These are phyloP conservation scores for Phyllostomus discolor DNA, from an alignment of 2,113 vertebrate genomes.

Conservation along the genomic window DNA sequence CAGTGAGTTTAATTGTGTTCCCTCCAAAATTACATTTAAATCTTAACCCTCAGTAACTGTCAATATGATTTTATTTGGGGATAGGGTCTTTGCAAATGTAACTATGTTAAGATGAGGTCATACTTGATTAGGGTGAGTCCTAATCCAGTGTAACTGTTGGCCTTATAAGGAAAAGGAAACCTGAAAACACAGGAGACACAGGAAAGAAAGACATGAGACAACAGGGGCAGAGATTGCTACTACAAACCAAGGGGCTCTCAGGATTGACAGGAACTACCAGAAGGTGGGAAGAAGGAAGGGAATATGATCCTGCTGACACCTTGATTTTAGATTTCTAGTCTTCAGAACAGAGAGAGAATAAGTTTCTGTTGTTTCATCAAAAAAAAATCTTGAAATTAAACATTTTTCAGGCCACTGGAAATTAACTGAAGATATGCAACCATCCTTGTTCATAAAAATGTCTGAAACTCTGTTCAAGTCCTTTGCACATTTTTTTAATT, in stretches of 20 bases:
- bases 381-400: background rate
- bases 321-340: background rate
- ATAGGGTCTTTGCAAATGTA: background rate
- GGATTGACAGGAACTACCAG: background rate
- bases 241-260: background rate
- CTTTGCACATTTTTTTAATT: too few species aligned
- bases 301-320: background rate
- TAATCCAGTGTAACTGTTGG: background rate
- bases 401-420: background rate
- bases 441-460: background rate
- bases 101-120: background rate
- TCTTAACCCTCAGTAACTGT: background rate
- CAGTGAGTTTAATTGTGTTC: background rate
- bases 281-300: background rate
- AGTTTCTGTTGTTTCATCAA: background rate
- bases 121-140: background rate
- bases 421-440: background rate
- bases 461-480: background rate
- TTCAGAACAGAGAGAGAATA: background rate
- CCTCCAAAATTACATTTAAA: background rate
- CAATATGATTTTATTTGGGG: background rate
- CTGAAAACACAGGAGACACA: background rate
- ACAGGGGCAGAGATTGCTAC: background rate
- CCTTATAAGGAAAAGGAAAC: background rate
- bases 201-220: background rate